Evolutionary conservation across 2,888 invertebrate species (phyloP), one percentile per base, ranked within the genome.

Genomic region (Mythimna ferrago): DNA sequence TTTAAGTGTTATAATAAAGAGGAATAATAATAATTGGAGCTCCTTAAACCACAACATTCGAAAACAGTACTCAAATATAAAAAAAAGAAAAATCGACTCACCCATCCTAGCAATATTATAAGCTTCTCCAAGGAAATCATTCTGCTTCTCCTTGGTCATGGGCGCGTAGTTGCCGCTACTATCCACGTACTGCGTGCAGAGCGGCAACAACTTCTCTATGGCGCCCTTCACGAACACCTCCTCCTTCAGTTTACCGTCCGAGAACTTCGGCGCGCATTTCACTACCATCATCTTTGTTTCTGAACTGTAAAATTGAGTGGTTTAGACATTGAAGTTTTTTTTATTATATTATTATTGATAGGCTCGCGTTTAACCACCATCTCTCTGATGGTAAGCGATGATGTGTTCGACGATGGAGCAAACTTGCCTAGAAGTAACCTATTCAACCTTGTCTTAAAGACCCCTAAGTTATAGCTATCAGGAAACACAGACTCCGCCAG

Each of bases 231-330:
- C 98, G 93, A 99, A 99, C 90, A 97, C 98, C 56, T 98, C 97
- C 92, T 99, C 98, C 89, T 98, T 97, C 1, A 89, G 68, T 86
- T 97, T 97, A 60, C 97, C 97, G 86, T 98, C 97, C 72, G 97
- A 97, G 90, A 98, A 98, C 90, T 98, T 98, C 1, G 98, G 97
- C 19, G 97, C 97, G 92, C 98, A 99, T 93, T 98, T 99, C 41
- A 99, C 99, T 6, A 99, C 98, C 99, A 99, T 99, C 97, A 99
- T 98, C 95, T 99, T 99, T 80, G 99, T 99, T 89, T 99, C 99
- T 0, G 99, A 99, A 87, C 98, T 98, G 90, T 19, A 66, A 19
- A n/a, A 19, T 48, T 48, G 6, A 48, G 3, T 5, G 48, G 16
- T 19, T 48, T 48, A 19, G 48, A 9, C 5, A 16, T 14, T 14